Evolutionary conservation across 2,888 invertebrate species (phyloP), one percentile per base, ranked within the genome.

Genomic region (Dolichomitus sp.): DNA sequence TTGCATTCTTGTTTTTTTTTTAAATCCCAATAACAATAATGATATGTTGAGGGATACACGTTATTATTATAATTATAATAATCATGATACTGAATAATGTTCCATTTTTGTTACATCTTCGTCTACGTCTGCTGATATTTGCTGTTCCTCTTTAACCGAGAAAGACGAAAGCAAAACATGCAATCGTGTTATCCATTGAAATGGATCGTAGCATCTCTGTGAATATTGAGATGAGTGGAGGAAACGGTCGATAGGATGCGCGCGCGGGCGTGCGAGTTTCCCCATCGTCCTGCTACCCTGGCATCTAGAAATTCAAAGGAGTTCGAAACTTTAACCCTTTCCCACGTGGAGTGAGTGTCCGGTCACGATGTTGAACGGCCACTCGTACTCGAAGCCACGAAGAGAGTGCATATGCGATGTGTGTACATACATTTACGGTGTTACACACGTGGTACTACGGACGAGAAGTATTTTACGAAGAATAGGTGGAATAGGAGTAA

Each of bases 321-420:
- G 88, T 90, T 89, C 89, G 89, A 89, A 90, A 90, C 86, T 89
- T 81, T 85, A 86, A 87, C 87, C 88, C 87, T 90, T 87, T 86
- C 80, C 72, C 80, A 80, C 86, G 78, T 75, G 80, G 76, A 72
- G 70, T 57, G 50, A 72, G 80, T 54, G 66, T 63, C 37, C 70
- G 69, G 61, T 76, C 68, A 76, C 68, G 37, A 23, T 57, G 40
- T 23, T n/a, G 54, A n/a, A 14, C 30, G 59, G 3, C 7, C 33
- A 30, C 54, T 30, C 17, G 52, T 27, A 5, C 42, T 4, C 42
- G 42, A 45, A 27, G 14, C 70, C 27, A 57, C 57, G 54, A 70
- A 57, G 57, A 69, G 69, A 69, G 54, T 17, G 37, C 54, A 27
- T 19, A 57, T 23, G 52, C 52, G 23, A 52, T 52, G 19, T 27